These are phyloP conservation scores for Heliconius eleuchia DNA, from an alignment of 1,140 invertebrate genomes.

Conservation along the genomic window DNA sequence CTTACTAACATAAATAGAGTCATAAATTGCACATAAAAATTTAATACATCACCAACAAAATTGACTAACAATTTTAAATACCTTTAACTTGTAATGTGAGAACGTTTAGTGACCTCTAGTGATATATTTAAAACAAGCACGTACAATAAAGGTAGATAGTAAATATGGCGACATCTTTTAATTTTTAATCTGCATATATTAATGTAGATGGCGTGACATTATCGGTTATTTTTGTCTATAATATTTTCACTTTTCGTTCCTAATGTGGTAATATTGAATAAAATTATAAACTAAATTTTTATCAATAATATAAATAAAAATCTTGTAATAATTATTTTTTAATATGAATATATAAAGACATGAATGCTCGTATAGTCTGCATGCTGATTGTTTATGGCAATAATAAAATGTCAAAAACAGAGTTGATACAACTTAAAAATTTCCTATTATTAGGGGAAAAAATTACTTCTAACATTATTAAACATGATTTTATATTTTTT, in stretches of 20 bases:
- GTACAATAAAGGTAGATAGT: background rate
- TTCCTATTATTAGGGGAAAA: background rate
- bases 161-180: background rate
- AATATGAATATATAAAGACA: too few relatives aligned
- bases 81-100: too few relatives aligned
- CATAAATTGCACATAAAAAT: too few relatives aligned
- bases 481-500: too few relatives aligned
- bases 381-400: constrained; percentile 15
- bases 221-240: background rate
- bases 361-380: background rate
- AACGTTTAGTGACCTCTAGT: background rate
- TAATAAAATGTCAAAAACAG: constrained; percentile 25
- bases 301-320: background rate
- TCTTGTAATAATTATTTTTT: background rate
- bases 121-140: background rate
- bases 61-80: background rate
- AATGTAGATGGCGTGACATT: background rate
- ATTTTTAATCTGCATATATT: background rate
- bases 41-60: background rate
- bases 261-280: too few relatives aligned
- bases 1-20: too few relatives aligned
- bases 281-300: too few relatives aligned
- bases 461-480: too few relatives aligned
- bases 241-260: background rate
- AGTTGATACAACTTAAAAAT: constrained; percentile 13